Evolutionary conservation across 2,888 invertebrate genomes (phyloP).

Genomic region (Drosophila melanosoma): DNA sequence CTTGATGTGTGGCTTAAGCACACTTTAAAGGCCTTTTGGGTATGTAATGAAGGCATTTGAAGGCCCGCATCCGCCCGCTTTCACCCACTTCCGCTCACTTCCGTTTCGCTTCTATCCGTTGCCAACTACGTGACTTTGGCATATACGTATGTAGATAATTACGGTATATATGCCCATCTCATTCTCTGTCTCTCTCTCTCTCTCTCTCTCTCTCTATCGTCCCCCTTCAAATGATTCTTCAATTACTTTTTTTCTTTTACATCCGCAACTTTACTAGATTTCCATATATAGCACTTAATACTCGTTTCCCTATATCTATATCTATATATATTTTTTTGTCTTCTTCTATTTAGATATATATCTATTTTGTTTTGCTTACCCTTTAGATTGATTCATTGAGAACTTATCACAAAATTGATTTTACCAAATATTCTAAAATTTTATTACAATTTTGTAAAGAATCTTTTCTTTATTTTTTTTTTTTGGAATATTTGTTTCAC

Average conservation of each 20-base stretch:
- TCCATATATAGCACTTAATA: background rate
- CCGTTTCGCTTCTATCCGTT: background rate
- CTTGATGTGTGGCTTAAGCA: conserved; percentile 28
- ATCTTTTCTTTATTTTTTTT: background rate
- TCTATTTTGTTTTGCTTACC: background rate
- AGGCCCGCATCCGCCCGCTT: background rate
- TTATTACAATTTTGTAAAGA: too few species aligned
- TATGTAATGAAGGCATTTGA: conserved; percentile 28
- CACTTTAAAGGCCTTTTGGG: conserved; percentile 39
- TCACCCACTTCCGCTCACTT: background rate
- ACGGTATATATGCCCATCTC: background rate
- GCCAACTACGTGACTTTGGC: conserved; percentile 25
- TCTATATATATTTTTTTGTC: background rate
- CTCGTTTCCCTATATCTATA: background rate
- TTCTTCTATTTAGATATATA: background rate
- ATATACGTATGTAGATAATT: background rate
- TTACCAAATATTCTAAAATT: too few species aligned
- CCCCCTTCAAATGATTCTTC: conserved; percentile 11
- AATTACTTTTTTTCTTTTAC: background rate
- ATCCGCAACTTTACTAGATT: background rate
- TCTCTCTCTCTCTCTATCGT: background rate
- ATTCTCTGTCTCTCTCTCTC: background rate
- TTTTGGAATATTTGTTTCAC: background rate
- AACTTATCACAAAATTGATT: too few species aligned
- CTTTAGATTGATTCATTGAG: too few species aligned